Evolutionary conservation across 2,888 invertebrate species (phyloP).

Genomic region (Diabrotica balteata): DNA sequence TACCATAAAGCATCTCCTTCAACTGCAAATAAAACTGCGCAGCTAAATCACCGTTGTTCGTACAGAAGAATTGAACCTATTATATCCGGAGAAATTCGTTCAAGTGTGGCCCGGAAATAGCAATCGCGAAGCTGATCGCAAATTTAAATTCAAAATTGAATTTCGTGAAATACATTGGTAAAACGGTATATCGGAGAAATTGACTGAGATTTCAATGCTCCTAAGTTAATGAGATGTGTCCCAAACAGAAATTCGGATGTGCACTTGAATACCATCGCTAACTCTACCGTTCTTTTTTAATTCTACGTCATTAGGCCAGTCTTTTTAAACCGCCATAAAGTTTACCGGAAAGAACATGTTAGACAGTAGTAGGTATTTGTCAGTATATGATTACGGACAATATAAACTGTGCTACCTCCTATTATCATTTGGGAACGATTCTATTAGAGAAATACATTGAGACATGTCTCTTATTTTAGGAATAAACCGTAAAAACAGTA

Average conservation of each 20-base stretch:
- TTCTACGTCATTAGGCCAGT: constrained; percentile 19
- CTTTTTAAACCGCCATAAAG: too few relatives aligned
- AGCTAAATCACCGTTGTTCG: constrained; percentile 34
- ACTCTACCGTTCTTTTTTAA: constrained; percentile 34
- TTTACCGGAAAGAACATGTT: too few relatives aligned
- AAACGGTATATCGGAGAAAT: constrained; percentile 38
- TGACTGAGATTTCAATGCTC: constrained; percentile 38
- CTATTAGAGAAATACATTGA: too few relatives aligned
- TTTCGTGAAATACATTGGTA: constrained; percentile 38
- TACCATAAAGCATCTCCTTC: background rate
- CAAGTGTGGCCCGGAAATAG: constrained; percentile 39
- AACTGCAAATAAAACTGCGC: constrained; percentile 18
- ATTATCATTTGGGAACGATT: too few relatives aligned
- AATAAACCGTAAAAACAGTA: too few relatives aligned
- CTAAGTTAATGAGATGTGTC: constrained; percentile 40
- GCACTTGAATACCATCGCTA: constrained; percentile 35
- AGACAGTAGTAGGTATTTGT: too few relatives aligned
- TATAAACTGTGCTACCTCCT: too few relatives aligned
- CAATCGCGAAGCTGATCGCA: constrained; percentile 40
- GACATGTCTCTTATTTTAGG: too few relatives aligned
- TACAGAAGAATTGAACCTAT: constrained; percentile 36
- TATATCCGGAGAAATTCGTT: constrained; percentile 34
- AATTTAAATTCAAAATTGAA: constrained; percentile 41
- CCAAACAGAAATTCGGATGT: constrained; percentile 39
- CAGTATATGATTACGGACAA: too few relatives aligned